These are phyloP conservation scores for Mythimna albipuncta DNA, from an alignment of 2,888 invertebrate species.

Conservation along the genomic window DNA sequence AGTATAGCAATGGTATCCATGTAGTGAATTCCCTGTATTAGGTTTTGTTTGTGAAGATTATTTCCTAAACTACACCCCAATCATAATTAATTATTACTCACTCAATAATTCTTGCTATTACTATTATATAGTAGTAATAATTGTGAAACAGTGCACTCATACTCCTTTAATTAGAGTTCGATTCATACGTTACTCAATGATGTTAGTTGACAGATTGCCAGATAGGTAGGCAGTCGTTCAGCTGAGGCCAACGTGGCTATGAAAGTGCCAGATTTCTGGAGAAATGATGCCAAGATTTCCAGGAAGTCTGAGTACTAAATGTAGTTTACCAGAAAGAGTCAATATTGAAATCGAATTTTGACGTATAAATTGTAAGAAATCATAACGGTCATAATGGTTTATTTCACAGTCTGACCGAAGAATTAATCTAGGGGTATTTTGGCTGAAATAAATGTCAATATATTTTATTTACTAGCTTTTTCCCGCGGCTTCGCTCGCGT, in stretches of 20 bases:
- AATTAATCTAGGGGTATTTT: not conserved
- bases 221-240: not conserved
- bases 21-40: not conserved
- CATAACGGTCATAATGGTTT: not conserved
- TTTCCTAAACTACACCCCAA: not conserved
- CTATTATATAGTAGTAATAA: not conserved
- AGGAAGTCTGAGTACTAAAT: slow-evolving; percentile 15
- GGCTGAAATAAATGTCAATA: too few relatives aligned
- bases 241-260: slow-evolving; percentile 3
- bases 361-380: not conserved
- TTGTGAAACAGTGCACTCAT: not conserved
- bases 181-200: slow-evolving; percentile 15
- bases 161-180: not conserved
- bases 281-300: slow-evolving; percentile 39
- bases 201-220: slow-evolving; percentile 48
- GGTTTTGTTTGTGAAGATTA: not conserved
- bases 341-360: not conserved
- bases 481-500: too few relatives aligned
- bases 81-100: not conserved
- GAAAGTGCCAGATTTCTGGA: slow-evolving; percentile 28
- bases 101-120: not conserved
- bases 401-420: not conserved
- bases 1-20: too few relatives aligned
- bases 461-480: too few relatives aligned
- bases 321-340: not conserved